phyloP scores from a whole-genome alignment of 2,797 vertebrate species.

The Spheniscus humboldti region DNA sequence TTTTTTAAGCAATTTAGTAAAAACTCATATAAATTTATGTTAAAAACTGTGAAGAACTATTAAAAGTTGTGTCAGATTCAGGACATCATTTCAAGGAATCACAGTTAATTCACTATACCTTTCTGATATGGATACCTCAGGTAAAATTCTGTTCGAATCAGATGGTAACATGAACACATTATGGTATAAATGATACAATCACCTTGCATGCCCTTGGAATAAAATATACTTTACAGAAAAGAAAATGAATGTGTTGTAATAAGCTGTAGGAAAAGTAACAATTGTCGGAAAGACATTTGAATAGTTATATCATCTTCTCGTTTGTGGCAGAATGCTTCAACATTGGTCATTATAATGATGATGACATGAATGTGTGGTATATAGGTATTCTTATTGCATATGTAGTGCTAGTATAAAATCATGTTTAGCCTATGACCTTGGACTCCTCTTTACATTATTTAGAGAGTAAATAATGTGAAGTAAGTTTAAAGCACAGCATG shows the following conservation, averaged over 20 bases:
- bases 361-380: background rate
- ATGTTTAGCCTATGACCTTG: background rate
- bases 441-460: background rate
- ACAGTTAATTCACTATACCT: background rate
- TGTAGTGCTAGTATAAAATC: background rate
- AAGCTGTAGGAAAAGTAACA: background rate
- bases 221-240: background rate
- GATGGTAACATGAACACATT: background rate
- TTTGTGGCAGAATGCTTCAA: background rate
- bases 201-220: background rate
- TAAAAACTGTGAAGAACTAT: background rate
- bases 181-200: background rate
- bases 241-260: background rate
- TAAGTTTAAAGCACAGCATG: background rate
- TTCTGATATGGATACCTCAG: background rate
- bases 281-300: background rate
- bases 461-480: background rate
- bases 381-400: background rate
- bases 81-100: background rate
- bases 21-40: background rate
- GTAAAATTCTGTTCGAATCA: background rate
- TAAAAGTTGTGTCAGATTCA: background rate
- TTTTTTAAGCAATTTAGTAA: background rate
- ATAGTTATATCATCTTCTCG: background rate
- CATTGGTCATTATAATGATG: rapidly evolving